Evolutionary conservation across 2,113 vertebrate genomes (phyloP), one percentile per base, ranked within the genome.

Genomic region (Brevimyrus niger): DNA sequence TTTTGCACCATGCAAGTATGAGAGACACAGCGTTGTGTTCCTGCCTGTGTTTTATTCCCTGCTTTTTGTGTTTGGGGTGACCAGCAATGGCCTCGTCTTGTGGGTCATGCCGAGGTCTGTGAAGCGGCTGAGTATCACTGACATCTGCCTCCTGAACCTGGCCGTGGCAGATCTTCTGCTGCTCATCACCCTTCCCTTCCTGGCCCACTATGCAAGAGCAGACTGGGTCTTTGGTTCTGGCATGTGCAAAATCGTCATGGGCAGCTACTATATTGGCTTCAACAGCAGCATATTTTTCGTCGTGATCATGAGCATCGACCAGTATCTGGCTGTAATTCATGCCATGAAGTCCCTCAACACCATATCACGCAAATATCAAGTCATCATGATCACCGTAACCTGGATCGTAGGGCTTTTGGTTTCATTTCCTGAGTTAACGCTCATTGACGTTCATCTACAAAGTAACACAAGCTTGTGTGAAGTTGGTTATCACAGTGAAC

Each of bases 201-300:
- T 58, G 55, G 55, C 55, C 55, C 55, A 58, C 21, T 58, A 58
- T 7, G 1, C 53, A 86, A 89, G 95, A 87, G 83, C 92, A 38
- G 96, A 95, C 51, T 99, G 97, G 97, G n/a, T 96, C 61, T 95
- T 98, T 89, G 96, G 97, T 17, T 94, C 95, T 19, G 82, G 87
- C 17, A 84, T 95, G 13, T 99, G 98, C 94, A 97, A 97, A 93
- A 73, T 94, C 0, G 90, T 96, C 21, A 96, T 92, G n/a, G 94
- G 96, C 55, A 58, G 5, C 21, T 58, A 58, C 55, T 58, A 58
- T 0, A n/a, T 58, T 0, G 55, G 55, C 21, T 58, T 58, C 55
- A 58, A 58, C 21, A 58, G 55, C 55, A 58, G 55, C 55, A 58
- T 58, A 21, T 58, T 9, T 8, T 58, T 58, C 55, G 21, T 58